Percentiles rank a stretch among this genome's conserved stretches.
phyloP scores from a whole-genome alignment of 2,888 invertebrate species.

The Octodonta nipae region DNA sequence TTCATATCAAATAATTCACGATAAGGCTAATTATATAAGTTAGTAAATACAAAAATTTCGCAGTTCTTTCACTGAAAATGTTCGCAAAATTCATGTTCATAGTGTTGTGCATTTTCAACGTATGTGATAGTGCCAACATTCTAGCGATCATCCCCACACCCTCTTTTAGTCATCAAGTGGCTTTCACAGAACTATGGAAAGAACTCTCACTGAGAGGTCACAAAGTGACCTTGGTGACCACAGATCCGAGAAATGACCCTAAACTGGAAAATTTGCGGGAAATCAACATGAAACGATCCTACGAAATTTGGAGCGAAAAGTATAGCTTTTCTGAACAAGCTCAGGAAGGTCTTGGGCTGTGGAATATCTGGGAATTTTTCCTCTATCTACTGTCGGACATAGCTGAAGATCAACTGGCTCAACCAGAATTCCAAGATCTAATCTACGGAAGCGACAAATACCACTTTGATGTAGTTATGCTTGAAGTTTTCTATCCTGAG shows the following conservation, averaged over 20 bases:
- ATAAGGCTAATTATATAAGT: too few relatives aligned
- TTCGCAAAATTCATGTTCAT: too few relatives aligned
- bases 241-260: constrained; percentile 6
- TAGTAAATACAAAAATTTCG: too few relatives aligned
- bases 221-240: constrained; percentile 11
- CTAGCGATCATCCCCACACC: constrained; percentile 17
- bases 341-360: constrained; percentile 6
- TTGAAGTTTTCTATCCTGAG: constrained; percentile 15
- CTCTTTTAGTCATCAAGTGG: constrained; percentile 21
- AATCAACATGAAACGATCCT: constrained; percentile 2
- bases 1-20: too few relatives aligned
- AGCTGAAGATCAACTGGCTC: constrained; percentile 6
- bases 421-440: constrained; percentile 20
- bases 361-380: constrained; percentile 8
- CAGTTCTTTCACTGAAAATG: too few relatives aligned
- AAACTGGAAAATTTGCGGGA: constrained; percentile 5
- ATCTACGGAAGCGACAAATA: constrained; percentile 16
- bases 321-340: constrained; percentile 7
- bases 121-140: constrained; percentile 11
- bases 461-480: constrained; percentile 19
- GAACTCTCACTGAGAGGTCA: constrained; percentile 19
- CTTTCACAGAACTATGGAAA: constrained; percentile 20
- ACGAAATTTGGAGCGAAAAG: constrained; percentile 5
- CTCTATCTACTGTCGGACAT: constrained; percentile 7
- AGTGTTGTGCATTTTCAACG: not conserved